phyloP scores from a whole-genome alignment of 2,113 vertebrate species.

The Gymnarchus niloticus region DNA sequence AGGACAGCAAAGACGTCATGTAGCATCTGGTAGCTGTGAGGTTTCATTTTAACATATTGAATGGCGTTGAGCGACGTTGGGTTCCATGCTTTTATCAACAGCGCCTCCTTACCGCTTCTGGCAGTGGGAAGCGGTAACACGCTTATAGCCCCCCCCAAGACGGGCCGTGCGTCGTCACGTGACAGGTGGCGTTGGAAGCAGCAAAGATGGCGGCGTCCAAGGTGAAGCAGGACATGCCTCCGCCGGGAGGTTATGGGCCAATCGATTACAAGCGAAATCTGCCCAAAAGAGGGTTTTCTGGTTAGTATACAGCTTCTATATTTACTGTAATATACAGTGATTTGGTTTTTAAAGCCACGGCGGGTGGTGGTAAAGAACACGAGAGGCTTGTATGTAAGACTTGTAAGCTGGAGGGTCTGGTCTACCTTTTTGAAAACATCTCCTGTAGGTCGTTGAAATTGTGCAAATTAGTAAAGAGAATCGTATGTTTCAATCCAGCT shows the following conservation, averaged over 20 bases:
- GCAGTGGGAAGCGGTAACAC: slow-evolving; percentile 8
- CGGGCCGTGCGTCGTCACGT: slow-evolving; percentile 16
- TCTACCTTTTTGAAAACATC: not conserved
- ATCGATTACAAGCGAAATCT: slow-evolving; percentile 86
- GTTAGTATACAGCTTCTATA: slow-evolving; percentile 50
- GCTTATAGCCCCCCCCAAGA: not conserved
- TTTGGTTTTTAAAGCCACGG: not conserved
- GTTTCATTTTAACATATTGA: not conserved
- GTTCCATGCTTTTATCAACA: not conserved
- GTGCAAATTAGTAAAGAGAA: not conserved
- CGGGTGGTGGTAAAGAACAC: not conserved
- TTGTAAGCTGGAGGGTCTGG: not conserved
- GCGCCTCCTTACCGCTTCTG: not conserved
- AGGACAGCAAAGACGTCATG: not conserved
- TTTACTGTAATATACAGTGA: not conserved
- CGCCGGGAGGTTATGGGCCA: slow-evolving; percentile 76
- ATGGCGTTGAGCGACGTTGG: not conserved
- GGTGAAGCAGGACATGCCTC: slow-evolving; percentile 98
- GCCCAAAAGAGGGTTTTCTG: slow-evolving; percentile 79
- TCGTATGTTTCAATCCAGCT: no score
- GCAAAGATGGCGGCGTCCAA: slow-evolving; percentile 78
- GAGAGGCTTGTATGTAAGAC: not conserved
- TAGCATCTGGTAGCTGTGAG: not conserved
- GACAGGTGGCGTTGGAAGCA: slow-evolving; percentile 15
- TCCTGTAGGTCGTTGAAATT: not conserved